phyloP scores from a whole-genome alignment of 1,140 invertebrate genomes.

The Microvelia longipes region DNA sequence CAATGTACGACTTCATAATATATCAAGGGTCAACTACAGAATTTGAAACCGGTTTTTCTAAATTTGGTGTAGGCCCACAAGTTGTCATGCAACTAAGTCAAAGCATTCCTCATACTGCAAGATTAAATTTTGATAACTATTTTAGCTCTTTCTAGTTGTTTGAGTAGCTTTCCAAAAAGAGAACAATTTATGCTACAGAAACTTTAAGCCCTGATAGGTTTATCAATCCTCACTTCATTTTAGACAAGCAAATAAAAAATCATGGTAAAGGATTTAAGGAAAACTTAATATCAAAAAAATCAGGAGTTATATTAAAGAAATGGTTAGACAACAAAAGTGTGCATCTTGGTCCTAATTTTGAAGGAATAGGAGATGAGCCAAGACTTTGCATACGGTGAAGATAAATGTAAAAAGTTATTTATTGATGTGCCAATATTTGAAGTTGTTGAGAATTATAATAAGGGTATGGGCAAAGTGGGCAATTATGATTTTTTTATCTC shows the following conservation, averaged over 20 bases:
- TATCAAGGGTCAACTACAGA: conserved; percentile 21
- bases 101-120: background rate
- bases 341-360: too few species aligned
- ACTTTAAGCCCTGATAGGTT: background rate
- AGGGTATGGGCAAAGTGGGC: too few species aligned
- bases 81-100: background rate
- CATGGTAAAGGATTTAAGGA: background rate
- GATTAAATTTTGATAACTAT: background rate
- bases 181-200: background rate
- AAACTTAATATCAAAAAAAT: background rate
- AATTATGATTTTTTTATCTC: too few species aligned
- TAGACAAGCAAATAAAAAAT: background rate
- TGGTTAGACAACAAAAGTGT: background rate
- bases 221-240: background rate
- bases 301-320: background rate
- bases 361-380: too few species aligned
- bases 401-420: too few species aligned
- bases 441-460: too few species aligned
- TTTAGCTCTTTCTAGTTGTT: background rate
- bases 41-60: conserved; percentile 3
- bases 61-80: background rate
- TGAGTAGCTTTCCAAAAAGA: background rate
- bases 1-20: conserved; percentile 21
- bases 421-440: too few species aligned
- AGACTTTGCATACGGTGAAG: too few species aligned